Evolutionary conservation across 2,797 vertebrate genomes (phyloP), one percentile per base, ranked within the genome.

Genomic region (Sebastes matsubarae): DNA sequence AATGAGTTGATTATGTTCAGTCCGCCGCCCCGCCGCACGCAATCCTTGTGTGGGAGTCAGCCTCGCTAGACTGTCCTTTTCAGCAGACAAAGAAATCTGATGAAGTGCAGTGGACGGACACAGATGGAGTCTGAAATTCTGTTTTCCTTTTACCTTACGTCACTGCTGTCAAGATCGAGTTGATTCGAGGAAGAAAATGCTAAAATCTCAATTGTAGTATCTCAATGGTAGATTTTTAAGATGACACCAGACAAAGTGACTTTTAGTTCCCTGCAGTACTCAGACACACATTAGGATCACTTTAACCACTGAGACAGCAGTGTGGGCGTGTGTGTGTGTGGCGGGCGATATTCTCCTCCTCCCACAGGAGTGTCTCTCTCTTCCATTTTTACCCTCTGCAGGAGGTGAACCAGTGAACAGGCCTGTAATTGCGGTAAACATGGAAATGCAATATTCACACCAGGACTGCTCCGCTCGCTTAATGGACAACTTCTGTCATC

Each of bases 401-500:
- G 88, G 88, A 90, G 86, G 88, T 63, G 68, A 89, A 80, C 75
- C 80, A 68, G 83, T 65, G 68, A 90, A 87, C 87, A 83, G 74
- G 77, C 75, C 85, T 85, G 77, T 92, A 90, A 94, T 88, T 90
- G 86, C 61, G 16, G 86, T 92, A 87, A 92, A 92, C 79, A 81
- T 60, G 70, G 82, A 92, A 91, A 91, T 87, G 87, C 88, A 88
- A 91, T 90, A 92, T 91, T 92, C 88, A 88, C 84, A 83, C 84
- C 82, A 87, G 72, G 83, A 72, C 81, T 20, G 72, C 81, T 84
- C 68, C 0, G 22, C 70, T 77, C 13, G 7, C 84, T 70, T 88
- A 90, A 92, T 90, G 90, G 92, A 90, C 80, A 87, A 85, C 87
- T 93, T 88, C 84, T 93, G 88, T 91, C 83, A 72, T 87, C 89